Base-by-base conservation (phyloP, 2,888 invertebrate species). In the Scaeva pyrastri region DNA sequence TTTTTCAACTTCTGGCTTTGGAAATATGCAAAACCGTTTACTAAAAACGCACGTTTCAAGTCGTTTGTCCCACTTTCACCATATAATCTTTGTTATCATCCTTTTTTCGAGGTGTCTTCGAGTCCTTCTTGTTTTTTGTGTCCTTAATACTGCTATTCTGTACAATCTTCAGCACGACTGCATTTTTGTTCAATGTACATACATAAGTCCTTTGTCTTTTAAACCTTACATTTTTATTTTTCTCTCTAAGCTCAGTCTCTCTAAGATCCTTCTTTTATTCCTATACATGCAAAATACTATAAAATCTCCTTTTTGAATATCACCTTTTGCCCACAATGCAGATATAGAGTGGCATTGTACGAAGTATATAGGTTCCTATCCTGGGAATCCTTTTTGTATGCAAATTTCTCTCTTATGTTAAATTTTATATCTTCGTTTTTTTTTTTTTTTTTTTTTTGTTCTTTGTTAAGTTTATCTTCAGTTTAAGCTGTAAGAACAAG, bases 331-430 rank as follows among this genome's bases (percentile, higher is more conserved):
- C 55, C 68, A 31, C 52, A 68, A 36, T 70, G 66, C 75, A 79
- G 71, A 80, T 72, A n/a, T n/a, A n/a, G n/a, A 72, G 50, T 55
- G 73, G 60, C n/a, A n/a, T n/a, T n/a, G n/a, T 52, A 12, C 12
- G 7, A 11, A 1, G 10, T 39, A 39, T 10, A 7, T 1, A 12
- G 10, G 3, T 3, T 10, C 12, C 11, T 10, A 52, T 26, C 52
- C 26, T 3, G 10, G 52, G 26, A 71, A 64, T 84, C 70, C 78
- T 62, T 78, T 79, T 74, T 85, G 71, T 85, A 85, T 85, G 84
- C 79, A 85, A 80, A 76, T 75, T 50, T 50, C 60, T 21, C 56
- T 55, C 64, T 48, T 74, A 45, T 16, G 39, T 68, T 41, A 48
- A 39, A 31, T 71, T 19, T 36, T 43, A 16, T 14, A n/a, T n/a